Base-by-base conservation (phyloP, 2,113 vertebrate species). In the Lipophrys pholis region DNA sequence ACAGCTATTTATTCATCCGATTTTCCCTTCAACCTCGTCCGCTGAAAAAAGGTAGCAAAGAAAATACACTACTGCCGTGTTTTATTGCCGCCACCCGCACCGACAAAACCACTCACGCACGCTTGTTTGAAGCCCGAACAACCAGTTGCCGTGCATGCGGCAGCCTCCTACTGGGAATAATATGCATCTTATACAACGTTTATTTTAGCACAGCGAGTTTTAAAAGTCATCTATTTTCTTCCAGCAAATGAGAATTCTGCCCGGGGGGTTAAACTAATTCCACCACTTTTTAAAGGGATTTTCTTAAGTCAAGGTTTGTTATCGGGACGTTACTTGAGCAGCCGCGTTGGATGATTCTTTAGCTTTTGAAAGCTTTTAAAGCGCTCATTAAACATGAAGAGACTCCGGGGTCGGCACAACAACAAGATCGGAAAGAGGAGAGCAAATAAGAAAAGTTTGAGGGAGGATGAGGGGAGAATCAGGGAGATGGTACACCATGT, bases 1-100 rank as follows among this genome's bases (percentile, higher is more conserved):
- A 78, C 55, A 72, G 43, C 58, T 67, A 49, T 67, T 81, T 82
- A 55, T 79, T 84, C 43, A 50, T 85, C 72, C 38, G 51, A 64
- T 81, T 78, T 77, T 63, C 53, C 40, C 57, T 76, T 76, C 16
- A 80, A 77, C 38, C 35, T 57, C 4, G 41, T 46, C 11, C 2
- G 51, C 59, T 38, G 67, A 71, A 49, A 61, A 52, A 83, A 52
- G 35, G 69, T 78, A 79, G 71, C 61, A 30, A 30, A 30, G 2
- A 30, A 79, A 71, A 73, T 48, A 63, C 52, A 71, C 46, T 7
- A 41, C 46, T n/a, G 39, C 9, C 0, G 8, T 46, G 42, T 69
- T 83, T 83, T 63, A 73, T 53, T 43, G 41, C 38, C 63, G 58
- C 69, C 71, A 71, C 73, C 69, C 70, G 67, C 59, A 57, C 64